These are phyloP conservation scores for Drepanosiphum platanoidis DNA, from an alignment of 2,888 invertebrate species.

Conservation along the genomic window DNA sequence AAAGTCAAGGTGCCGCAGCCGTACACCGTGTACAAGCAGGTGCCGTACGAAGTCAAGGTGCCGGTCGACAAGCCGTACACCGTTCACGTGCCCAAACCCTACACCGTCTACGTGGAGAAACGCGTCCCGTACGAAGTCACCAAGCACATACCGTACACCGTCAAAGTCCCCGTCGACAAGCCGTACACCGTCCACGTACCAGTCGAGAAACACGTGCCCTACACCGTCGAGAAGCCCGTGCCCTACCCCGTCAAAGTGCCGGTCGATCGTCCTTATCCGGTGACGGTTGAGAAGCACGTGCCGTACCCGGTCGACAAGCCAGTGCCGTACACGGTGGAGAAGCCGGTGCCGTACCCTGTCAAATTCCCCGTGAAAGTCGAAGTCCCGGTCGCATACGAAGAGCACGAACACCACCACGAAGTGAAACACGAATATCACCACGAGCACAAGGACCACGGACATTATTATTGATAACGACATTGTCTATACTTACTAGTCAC, in stretches of 20 bases:
- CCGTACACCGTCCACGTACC: slow-evolving; percentile 71
- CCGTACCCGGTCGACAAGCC: slow-evolving; percentile 72
- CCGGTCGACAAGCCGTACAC: slow-evolving; percentile 66
- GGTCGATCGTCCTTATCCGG: slow-evolving; percentile 69
- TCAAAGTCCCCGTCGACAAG: slow-evolving; percentile 65
- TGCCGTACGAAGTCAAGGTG: slow-evolving; percentile 78
- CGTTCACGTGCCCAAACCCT: slow-evolving; percentile 75
- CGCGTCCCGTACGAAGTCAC: slow-evolving; percentile 72
- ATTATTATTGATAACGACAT: no score
- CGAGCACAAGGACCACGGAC: no score
- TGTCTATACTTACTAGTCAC: no score
- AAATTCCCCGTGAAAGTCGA: slow-evolving; percentile 72
- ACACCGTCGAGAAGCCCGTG: slow-evolving; percentile 65
- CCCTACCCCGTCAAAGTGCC: slow-evolving; percentile 73
- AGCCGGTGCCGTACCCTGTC: slow-evolving; percentile 74
- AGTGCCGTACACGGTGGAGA: slow-evolving; percentile 80
- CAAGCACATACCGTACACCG: slow-evolving; percentile 70
- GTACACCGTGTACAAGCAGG: slow-evolving; percentile 73
- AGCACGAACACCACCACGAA: neutral
- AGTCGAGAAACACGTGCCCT: slow-evolving; percentile 68
- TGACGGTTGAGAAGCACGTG: slow-evolving; percentile 81
- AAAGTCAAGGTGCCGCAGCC: slow-evolving; percentile 65
- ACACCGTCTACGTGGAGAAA: slow-evolving; percentile 80
- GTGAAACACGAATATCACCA: no score
- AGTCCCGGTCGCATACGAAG: slow-evolving; percentile 63